Evolutionary conservation across 2,888 invertebrate genomes (phyloP).

Genomic region (Carpatolechia fugitivella): DNA sequence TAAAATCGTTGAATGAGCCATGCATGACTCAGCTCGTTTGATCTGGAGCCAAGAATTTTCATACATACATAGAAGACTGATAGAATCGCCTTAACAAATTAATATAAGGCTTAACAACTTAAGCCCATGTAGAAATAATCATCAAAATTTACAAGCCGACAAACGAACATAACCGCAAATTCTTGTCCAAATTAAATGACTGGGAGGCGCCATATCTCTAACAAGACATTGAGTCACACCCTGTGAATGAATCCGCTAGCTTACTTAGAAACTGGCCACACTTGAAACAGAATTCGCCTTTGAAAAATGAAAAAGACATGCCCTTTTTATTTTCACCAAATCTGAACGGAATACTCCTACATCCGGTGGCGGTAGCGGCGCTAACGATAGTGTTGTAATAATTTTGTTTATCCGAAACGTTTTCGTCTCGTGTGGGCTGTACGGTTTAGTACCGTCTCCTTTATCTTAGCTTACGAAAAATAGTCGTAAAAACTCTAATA

Average conservation of each 20-base stretch:
- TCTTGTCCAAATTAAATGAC: constrained; percentile 14
- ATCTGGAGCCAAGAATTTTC: no score
- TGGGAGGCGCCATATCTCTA: constrained; percentile 5
- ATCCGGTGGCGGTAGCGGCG: constrained; percentile 55
- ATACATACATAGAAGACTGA: no score
- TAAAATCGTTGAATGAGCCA: no score
- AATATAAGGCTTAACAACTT: not conserved
- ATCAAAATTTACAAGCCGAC: constrained; percentile 2
- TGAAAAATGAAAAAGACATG: constrained; percentile 28
- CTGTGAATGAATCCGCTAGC: not conserved
- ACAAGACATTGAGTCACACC: constrained; percentile 6
- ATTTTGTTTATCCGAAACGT: no score
- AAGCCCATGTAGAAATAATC: constrained; percentile 1
- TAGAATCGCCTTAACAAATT: not conserved
- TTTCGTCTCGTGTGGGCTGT: no score
- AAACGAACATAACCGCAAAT: constrained; percentile 15
- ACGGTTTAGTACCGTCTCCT: no score
- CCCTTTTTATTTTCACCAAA: constrained; percentile 25
- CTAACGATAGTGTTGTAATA: constrained; percentile 28
- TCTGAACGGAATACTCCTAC: constrained; percentile 43
- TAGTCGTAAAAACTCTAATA: no score
- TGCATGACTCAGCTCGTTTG: no score
- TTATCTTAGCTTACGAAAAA: no score
- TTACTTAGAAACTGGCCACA: constrained; percentile 27
- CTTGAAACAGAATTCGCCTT: constrained; percentile 41